Evolutionary conservation across 2,113 vertebrate species (phyloP), one percentile per base, ranked within the genome.

Genomic region (Calyptommatus sinebrachiatus): DNA sequence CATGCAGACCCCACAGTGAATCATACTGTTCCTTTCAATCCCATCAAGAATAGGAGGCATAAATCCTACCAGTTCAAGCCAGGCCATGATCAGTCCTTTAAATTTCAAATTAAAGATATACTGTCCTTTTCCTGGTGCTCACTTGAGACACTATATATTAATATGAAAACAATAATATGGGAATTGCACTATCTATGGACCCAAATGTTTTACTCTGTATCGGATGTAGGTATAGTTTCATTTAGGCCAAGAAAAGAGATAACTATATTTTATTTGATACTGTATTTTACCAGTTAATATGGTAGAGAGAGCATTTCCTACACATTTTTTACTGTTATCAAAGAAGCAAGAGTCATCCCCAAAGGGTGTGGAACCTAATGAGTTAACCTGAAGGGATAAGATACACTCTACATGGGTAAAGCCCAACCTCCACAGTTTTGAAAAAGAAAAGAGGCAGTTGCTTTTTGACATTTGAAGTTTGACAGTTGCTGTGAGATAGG

Each of bases 1-100:
- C 80, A 73, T 89, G 81, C 84, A 69, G 35, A 14, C 81, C 53
- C 76, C 92, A 92, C 89, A 79, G 80, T 95, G 93, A 94, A 93
- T 94, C 92, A 90, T 86, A 90, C 93, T 89, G 82, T 93, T 96
- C 92, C 93, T 94, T 94, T 93, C 93, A 94, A 96, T 93, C 93
- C 93, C 88, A 90, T 93, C 94, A 86, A 93, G 76, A 87, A 89
- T 91, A 92, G 92, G 7, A 84, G 81, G 88, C 90, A 96, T 97
- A 96, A 97, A 97, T 98, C 94, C 94, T 91, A 90, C 88, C 86
- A 67, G 85, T 91, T 88, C 86, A 90, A 90, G 88, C 88, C 12
- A 10, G 86, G 80, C 89, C 91, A 92, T 45, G 85, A 89, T 84
- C 92, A 91, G 83, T 82, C 87, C 92, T 94, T 94, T 92, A 90